phyloP scores from a whole-genome alignment of 2,888 invertebrate genomes.

The Apamea epomidion region DNA sequence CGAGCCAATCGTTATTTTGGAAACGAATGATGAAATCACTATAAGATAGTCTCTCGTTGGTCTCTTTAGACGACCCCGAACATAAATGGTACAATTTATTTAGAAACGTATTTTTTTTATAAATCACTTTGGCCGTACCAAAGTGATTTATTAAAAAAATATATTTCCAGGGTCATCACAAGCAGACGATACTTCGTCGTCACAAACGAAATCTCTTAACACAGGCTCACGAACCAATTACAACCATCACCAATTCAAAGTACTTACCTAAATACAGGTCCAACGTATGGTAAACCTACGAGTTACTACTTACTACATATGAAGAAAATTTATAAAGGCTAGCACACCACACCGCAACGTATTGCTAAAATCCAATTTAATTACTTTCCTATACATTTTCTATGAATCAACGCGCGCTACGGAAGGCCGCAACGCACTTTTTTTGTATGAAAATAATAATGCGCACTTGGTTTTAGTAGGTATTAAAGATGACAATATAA shows the following conservation, averaged over 20 bases:
- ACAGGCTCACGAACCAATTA: background rate
- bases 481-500: background rate
- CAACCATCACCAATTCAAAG: background rate
- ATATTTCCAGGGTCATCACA: background rate
- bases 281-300: background rate
- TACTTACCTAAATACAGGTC: too few species aligned
- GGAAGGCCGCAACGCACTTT: too few species aligned
- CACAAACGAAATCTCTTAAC: background rate
- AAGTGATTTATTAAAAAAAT: too few species aligned
- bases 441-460: background rate
- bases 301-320: background rate
- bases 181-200: too few species aligned
- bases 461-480: background rate
- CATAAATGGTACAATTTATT: background rate
- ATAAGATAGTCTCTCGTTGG: background rate
- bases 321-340: background rate
- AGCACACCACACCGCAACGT: background rate
- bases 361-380: background rate
- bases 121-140: background rate
- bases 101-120: background rate
- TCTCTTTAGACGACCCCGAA: background rate
- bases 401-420: background rate
- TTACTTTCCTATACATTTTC: background rate
- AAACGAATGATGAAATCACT: background rate
- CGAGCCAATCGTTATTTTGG: background rate